A percentile compares a stretch with the other conserved stretches of the same genome.
Conservation (phyloP, 92 coral and sea anemone genomes). For the Paragorgia papillata region DNA sequence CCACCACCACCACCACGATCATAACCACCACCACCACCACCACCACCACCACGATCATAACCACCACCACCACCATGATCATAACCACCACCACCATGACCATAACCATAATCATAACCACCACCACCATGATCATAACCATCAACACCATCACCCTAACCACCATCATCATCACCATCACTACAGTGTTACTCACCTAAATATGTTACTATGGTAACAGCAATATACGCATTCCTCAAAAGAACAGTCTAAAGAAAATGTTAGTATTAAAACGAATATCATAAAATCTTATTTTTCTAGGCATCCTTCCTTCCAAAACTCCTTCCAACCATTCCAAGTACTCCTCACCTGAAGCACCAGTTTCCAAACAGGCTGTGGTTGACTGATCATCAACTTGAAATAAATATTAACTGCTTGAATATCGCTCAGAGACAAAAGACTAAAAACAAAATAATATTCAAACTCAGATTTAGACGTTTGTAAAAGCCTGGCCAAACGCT, state of each 20-base stretch:
- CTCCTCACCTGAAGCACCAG: conserved; percentile 73
- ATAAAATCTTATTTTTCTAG: not conserved
- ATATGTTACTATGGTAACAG: conserved; percentile 84
- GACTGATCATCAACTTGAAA: conserved; percentile 86
- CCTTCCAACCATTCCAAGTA: not conserved
- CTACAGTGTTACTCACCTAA: conserved; percentile 63
- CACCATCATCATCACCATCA: not conserved
- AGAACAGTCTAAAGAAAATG: conserved; percentile 66
- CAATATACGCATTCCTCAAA: conserved; percentile 80
- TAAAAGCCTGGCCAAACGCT: too few species aligned
- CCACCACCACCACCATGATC: not conserved
- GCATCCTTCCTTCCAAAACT: not conserved
- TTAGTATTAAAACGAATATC: not conserved
- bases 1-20: not conserved
- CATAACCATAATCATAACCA: not conserved
- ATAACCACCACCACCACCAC: not conserved
- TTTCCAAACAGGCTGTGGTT: conserved; percentile 83
- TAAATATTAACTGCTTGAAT: conserved; percentile 83
- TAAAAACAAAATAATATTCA: conserved; percentile 32
- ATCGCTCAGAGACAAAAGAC: conserved; percentile 76
- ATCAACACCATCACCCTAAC: not conserved
- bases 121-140: not conserved
- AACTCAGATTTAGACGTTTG: too few species aligned
- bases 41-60: not conserved
- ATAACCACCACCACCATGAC: not conserved